Evolutionary conservation across 2,888 invertebrate genomes (phyloP), one percentile per base, ranked within the genome.

Genomic region (Polia nebulosa): DNA sequence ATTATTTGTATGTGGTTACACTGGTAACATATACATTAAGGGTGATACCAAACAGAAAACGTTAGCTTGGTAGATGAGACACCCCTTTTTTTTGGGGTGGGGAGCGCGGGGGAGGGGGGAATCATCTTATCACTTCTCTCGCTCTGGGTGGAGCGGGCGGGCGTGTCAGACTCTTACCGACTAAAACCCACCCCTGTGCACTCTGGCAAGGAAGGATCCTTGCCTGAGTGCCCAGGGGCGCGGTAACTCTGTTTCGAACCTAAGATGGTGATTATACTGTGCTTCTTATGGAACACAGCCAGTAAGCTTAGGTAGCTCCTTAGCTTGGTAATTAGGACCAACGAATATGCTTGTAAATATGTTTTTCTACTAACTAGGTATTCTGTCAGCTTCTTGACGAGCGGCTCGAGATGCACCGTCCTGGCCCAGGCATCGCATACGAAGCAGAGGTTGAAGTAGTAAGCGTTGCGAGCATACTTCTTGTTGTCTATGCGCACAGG

Each of bases 381-480:
- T 86, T 97, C 97, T 0, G 98, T 97, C 76, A 98, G 96, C 89
- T 98, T 98, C 88, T 97, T 97, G 36, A 98, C 97, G 3, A 98
- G 96, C 0, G 97, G 97, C 89, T 98, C 98, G 87, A 98, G 97
- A 71, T 97, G 97, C 20, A 97, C 97, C 0, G 98, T 98, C 69
- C 97, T 94, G 8, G 98, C 97, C 94, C 97, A 96, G 2, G 97
- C 97, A 81, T 97, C 97, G 87, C 98, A 98, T 1, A 98, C 98
- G 88, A 98, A 98, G 90, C 98, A 98, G 25, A 98, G 93, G 91
- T 98, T 98, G 93, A 98, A 98, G 87, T 98, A 97, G 87, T 97
- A 97, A 13, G 97, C 97, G 91, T 98, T 98, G 60, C 98, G 95
- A 7, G 97, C 97, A 90, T 98, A 98, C 87, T 97, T 97, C 84